Conservation (phyloP, 2,113 vertebrate genomes). For the Muntiacus muntjak region DNA sequence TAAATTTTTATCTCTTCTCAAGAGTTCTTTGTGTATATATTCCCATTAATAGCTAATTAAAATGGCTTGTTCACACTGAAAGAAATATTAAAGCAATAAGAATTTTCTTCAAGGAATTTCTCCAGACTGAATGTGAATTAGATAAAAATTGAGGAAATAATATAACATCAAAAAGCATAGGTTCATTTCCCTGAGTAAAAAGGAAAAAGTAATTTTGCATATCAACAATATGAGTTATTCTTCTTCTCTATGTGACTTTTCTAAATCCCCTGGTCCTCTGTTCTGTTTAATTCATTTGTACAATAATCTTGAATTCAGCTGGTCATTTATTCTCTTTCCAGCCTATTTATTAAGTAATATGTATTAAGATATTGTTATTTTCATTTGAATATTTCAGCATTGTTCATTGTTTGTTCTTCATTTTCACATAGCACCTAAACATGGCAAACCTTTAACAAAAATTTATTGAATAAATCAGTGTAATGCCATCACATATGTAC, state of each 20-base stretch:
- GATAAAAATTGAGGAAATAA: neutral
- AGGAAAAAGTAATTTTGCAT: neutral
- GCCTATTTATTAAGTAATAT: neutral
- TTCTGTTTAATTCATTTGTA: neutral
- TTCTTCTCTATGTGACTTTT: neutral
- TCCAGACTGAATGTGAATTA: neutral
- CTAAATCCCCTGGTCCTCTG: neutral
- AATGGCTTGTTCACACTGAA: neutral
- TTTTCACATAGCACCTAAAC: neutral
- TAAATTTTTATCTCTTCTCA: neutral
- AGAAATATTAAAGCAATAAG: neutral
- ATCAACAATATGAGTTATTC: neutral
- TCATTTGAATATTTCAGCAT: neutral
- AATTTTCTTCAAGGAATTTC: neutral
- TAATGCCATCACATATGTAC: neutral
- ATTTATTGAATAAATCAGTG: neutral
- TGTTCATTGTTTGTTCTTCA: neutral
- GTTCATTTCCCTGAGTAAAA: neutral
- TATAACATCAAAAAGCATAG: neutral
- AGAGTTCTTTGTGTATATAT: neutral
- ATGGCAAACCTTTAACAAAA: neutral
- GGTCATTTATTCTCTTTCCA: neutral
- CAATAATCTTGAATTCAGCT: neutral
- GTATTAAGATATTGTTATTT: neutral
- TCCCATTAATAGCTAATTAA: neutral